Evolutionary conservation across 2,888 invertebrate species (phyloP), one percentile per base, ranked within the genome.

Genomic region (Parnassius glacialis): DNA sequence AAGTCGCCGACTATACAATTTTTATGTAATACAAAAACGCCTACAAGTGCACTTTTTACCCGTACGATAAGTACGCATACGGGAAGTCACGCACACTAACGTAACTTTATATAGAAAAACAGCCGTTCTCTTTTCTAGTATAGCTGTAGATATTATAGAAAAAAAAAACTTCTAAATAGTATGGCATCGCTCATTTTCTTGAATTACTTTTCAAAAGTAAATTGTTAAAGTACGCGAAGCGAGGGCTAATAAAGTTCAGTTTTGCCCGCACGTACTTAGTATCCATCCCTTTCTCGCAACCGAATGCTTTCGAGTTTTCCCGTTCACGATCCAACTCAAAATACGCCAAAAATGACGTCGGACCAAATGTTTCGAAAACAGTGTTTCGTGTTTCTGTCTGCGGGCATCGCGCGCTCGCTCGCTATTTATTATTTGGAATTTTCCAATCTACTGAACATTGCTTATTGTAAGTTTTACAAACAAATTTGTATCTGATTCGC

Each of bases 371-470:
- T 90, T 90, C 90, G 85, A 90, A 90, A 90, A 90, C 90, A 90
- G 89, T 90, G 83, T 86, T 80, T 85, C 89, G 87, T 82, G 90
- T 83, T 85, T 85, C 86, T 80, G 81, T 79, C 82, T 76, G 78
- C 84, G 80, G 85, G 78, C 74, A 81, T 80, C 81, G 84, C 87
- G 87, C 82, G 88, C 82, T 74, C 82, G 81, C 79, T 81, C 80
- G 78, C 80, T 76, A 80, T 79, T 80, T 79, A 80, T 80, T 84
- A 84, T 87, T 92, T 86, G 93, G 92, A 93, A 93, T 93, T 93
- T 93, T 93, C 93, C 93, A 92, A 93, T 92, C 89, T 91, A 92
- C 92, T 90, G 92, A 91, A 81, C 80, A 79, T 75, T 71, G 71
- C 67, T 76, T 73, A 80, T 81, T 80, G 85, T 88, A 84, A 89